phyloP scores from a whole-genome alignment of 2,797 vertebrate species.

The Cryptoprocta ferox region DNA sequence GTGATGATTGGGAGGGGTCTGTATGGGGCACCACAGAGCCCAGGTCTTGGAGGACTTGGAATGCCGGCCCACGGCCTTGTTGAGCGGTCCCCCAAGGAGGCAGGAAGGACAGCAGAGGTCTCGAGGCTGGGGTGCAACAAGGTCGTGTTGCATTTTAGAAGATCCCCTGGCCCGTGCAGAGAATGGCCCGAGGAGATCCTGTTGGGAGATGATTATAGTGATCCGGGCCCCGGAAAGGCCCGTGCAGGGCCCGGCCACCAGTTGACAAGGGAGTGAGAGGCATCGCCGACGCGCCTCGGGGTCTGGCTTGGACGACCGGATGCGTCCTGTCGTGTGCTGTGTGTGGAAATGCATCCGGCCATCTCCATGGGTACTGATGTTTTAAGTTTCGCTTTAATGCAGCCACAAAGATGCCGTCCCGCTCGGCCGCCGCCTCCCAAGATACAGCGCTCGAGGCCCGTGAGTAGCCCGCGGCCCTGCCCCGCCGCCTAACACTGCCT shows the following conservation, averaged over 20 bases:
- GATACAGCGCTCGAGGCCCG: slow-evolving; percentile 90
- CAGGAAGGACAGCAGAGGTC: neutral
- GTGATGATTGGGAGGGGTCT: neutral
- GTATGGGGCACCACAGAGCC: neutral
- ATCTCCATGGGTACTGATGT: slow-evolving; percentile 77
- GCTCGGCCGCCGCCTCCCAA: slow-evolving; percentile 90
- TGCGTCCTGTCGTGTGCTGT: neutral
- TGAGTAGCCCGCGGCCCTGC: slow-evolving; percentile 89
- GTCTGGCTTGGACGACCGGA: neutral
- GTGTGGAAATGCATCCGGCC: slow-evolving; percentile 49
- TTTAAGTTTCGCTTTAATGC: slow-evolving; percentile 89
- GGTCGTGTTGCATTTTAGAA: neutral
- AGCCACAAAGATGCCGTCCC: slow-evolving; percentile 88
- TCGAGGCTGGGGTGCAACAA: neutral
- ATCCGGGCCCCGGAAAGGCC: neutral
- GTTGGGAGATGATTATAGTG: neutral
- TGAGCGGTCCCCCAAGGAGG: neutral
- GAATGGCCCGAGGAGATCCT: neutral
- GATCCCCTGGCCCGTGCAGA: neutral
- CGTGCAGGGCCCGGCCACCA: neutral
- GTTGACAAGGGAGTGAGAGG: no score
- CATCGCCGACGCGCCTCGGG: accelerated
- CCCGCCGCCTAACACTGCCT: slow-evolving; percentile 86
- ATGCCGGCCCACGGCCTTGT: neutral
- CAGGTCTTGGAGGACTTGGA: neutral